Base-by-base conservation (phyloP, 2,113 vertebrate genomes). In the Struthidea cinerea region DNA sequence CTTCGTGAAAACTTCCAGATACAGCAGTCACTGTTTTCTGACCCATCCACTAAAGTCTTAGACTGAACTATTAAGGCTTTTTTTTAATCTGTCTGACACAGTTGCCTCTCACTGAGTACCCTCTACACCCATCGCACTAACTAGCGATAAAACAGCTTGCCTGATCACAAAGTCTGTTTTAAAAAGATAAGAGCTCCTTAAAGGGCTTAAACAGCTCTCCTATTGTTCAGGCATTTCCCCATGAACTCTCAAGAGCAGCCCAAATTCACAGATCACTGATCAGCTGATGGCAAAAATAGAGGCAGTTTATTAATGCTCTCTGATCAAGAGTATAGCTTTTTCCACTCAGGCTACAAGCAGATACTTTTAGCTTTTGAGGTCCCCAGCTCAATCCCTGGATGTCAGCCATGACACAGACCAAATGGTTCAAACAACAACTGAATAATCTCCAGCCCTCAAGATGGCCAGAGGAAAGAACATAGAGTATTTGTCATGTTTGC, bases 291-390 rank as follows among this genome's bases (percentile, higher is more conserved):
- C 74, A 90, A 90, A 92, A 93, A 92, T 28, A 90, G 55, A 90
- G 64, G 22, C 80, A 89, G 64, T 89, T 95, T 79, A 93, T 93
- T 96, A 94, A 79, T 95, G 80, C 80, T 79, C 57, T 60, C 90
- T 90, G 77, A 93, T 95, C 92, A 93, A 90, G 63, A 88, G 56
- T 91, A 96, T 73, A 86, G 90, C 73, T 96, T 95, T 96, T 96
- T 96, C 93, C 95, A 92, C 56, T 89, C 21, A 39, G 78, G 60
- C 84, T 74, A 69, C 42, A 76, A 74, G n/a, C 85, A 88, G 68
- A 88, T 69, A 74, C 59, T 84, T 95, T 69, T 50, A 76, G 78
- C 42, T 80, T 95, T 67, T 80, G 68, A 91, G 90, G 75, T 79
- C 53, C 59, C 50, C 46, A 59, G 87, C 87, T 95, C 92, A 94